phyloP scores from a whole-genome alignment of 2,797 vertebrate genomes.

The Acipenser ruthenus region DNA sequence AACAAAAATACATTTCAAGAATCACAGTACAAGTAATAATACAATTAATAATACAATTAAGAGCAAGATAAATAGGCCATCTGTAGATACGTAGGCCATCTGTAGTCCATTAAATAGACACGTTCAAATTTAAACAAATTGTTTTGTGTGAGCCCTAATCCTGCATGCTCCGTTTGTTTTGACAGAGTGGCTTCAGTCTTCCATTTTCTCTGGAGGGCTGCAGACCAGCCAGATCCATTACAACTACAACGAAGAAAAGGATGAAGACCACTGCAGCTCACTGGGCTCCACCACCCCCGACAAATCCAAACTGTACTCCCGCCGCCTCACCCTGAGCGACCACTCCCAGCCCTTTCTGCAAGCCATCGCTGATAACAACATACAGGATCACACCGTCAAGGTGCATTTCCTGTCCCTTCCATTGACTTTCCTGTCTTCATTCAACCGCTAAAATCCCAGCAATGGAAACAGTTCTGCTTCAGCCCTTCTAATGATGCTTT shows the following conservation, averaged over 20 bases:
- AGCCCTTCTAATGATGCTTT: not conserved
- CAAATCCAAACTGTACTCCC: constrained; percentile 79
- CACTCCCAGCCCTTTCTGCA: constrained; percentile 94
- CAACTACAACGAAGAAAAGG: constrained; percentile 98
- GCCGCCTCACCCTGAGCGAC: constrained; percentile 76
- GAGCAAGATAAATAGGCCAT: too few relatives aligned
- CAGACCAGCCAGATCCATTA: constrained; percentile 98
- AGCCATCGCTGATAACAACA: constrained; percentile 91
- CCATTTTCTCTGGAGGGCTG: constrained; percentile 91
- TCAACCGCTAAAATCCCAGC: too few relatives aligned
- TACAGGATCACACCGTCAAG: constrained; percentile 95
- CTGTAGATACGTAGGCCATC: too few relatives aligned
- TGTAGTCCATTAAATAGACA: too few relatives aligned
- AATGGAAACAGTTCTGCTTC: not conserved
- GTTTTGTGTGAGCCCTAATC: too few relatives aligned
- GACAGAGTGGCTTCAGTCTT: constrained; percentile 91
- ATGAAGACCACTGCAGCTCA: constrained; percentile 94
- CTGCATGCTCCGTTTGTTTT: constrained; percentile 5
- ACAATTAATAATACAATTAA: too few relatives aligned
- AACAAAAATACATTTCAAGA: too few relatives aligned
- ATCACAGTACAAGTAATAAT: too few relatives aligned
- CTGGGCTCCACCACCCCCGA: constrained; percentile 79
- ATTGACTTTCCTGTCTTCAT: too few relatives aligned
- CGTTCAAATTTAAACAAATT: too few relatives aligned
- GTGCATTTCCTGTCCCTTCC: constrained; percentile 38